Base-by-base conservation (phyloP, 2,113 vertebrate species). In the Manacus vitellinus region DNA sequence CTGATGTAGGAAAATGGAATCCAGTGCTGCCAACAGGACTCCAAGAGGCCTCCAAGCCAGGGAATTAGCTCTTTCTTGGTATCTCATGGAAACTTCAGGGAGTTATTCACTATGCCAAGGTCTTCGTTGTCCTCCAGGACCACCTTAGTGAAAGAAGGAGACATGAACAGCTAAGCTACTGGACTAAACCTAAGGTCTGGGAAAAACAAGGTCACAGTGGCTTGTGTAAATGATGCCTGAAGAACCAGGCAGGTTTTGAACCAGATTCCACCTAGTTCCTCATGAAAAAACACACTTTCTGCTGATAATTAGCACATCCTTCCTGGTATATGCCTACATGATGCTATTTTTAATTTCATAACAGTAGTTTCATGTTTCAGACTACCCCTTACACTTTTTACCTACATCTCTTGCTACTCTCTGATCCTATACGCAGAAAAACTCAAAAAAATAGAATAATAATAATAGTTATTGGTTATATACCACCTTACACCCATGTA, bases 221-320 rank as follows among this genome's bases (percentile, higher is more conserved):
- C 31, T 46, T 75, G 9, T 22, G 27, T 10, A 82, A 56, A 17
- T 14, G 8, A 55, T 12, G 1, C 14, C 17, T 76, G n/a, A 70
- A 82, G n/a, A 61, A 22, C 12, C 14, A 63, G 51, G 7, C 5
- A 70, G 20, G 4, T 73, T 75, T 73, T 71, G 24, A 72, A 61
- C 2, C 55, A 61, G 14, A 62, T 22, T 68, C 7, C 19, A 6
- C 2, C 25, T 10, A 16, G 12, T 12, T 86, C 10, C 27, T 76
- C 0, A 58, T 24, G 3, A 23, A 71, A 86, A 67, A 73, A 49
- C 20, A 0, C 30, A 31, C 7, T 58, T 89, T 68, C 19, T 89
- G 28, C 7, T 77, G 16, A 7, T n/a, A 74, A 74, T 66, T 83
- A 58, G 1, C 4, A 6, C 0, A 0, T 72, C 19, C 8, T 76